Conservation (phyloP, 1,140 invertebrate species). For the Zophobas morio region DNA sequence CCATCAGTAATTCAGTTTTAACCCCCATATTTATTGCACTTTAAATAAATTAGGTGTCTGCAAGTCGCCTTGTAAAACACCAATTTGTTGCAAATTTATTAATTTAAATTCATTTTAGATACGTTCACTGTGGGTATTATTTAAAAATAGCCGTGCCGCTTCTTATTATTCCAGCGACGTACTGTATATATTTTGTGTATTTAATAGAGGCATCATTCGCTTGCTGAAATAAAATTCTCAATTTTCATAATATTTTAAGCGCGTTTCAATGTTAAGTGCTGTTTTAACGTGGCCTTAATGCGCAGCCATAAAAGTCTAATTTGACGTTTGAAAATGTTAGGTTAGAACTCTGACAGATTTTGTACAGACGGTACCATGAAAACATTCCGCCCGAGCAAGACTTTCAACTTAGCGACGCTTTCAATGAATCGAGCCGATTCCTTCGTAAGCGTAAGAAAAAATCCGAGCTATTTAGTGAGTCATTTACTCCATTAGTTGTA, state of each 20-base stretch:
- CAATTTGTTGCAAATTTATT: constrained; percentile 41
- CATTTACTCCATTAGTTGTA: constrained; percentile 38
- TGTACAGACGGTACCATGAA: too few relatives aligned
- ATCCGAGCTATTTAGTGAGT: constrained; percentile 34
- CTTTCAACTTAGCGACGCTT: constrained; percentile 1
- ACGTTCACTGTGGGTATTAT: background rate
- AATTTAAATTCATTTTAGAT: constrained; percentile 35
- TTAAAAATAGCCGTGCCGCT: constrained; percentile 21
- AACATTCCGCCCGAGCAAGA: background rate
- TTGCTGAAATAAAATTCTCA: background rate
- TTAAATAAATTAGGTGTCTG: constrained; percentile 16
- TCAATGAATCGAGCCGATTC: constrained; percentile 14
- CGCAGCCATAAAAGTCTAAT: background rate
- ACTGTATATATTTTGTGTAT: constrained; percentile 17
- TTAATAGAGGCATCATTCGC: constrained; percentile 17
- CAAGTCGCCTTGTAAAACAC: constrained; percentile 5
- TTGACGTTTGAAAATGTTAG: background rate
- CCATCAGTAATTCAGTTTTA: constrained; percentile 12
- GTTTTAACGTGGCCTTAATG: background rate
- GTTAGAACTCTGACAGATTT: background rate
- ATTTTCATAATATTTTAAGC: constrained; percentile 3
- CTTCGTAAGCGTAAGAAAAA: constrained; percentile 7
- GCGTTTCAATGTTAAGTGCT: background rate
- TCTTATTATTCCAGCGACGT: constrained; percentile 9
- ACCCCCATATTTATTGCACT: constrained; percentile 16